phyloP scores from a whole-genome alignment of 1,140 invertebrate species.

The Drosophila sproati region DNA sequence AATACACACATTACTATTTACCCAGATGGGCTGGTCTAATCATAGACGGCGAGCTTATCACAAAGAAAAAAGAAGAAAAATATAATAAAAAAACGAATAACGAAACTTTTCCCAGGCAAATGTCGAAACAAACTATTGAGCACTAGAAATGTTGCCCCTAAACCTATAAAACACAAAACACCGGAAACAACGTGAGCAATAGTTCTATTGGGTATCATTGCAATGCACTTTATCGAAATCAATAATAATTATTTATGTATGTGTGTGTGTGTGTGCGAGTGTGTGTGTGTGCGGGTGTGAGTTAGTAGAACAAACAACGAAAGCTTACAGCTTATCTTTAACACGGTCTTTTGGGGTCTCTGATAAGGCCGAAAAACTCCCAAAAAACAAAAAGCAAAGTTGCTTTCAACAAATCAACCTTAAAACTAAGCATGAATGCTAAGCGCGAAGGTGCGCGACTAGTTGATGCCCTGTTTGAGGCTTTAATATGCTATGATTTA shows the following conservation, averaged over 20 bases:
- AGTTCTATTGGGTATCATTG: slow-evolving; percentile 50
- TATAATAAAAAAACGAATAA: not conserved
- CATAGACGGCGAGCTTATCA: slow-evolving; percentile 49
- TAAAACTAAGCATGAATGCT: slow-evolving; percentile 10
- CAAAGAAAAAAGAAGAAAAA: slow-evolving; percentile 1
- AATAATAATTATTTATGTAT: slow-evolving; percentile 70
- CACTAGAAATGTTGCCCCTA: not conserved
- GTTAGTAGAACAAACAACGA: slow-evolving; percentile 42
- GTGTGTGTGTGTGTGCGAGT: slow-evolving; percentile 32
- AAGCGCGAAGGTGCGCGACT: not conserved
- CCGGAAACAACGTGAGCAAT: slow-evolving; percentile 78
- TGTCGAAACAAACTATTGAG: slow-evolving; percentile 54
- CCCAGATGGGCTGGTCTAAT: slow-evolving; percentile 38
- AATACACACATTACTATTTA: slow-evolving; percentile 41
- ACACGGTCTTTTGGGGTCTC: slow-evolving; percentile 47
- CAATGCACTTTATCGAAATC: slow-evolving; percentile 72
- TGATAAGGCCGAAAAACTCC: slow-evolving; percentile 52
- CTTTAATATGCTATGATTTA: not conserved
- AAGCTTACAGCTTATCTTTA: slow-evolving; percentile 69
- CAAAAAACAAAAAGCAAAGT: slow-evolving; percentile 8
- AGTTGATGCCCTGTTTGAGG: not conserved
- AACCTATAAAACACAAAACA: slow-evolving; percentile 53
- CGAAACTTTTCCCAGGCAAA: slow-evolving; percentile 45
- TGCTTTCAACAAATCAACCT: slow-evolving; percentile 38
- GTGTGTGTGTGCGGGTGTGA: slow-evolving; percentile 11